These are phyloP conservation scores for Troides aeacus DNA, from an alignment of 2,888 invertebrate species.

Conservation along the genomic window DNA sequence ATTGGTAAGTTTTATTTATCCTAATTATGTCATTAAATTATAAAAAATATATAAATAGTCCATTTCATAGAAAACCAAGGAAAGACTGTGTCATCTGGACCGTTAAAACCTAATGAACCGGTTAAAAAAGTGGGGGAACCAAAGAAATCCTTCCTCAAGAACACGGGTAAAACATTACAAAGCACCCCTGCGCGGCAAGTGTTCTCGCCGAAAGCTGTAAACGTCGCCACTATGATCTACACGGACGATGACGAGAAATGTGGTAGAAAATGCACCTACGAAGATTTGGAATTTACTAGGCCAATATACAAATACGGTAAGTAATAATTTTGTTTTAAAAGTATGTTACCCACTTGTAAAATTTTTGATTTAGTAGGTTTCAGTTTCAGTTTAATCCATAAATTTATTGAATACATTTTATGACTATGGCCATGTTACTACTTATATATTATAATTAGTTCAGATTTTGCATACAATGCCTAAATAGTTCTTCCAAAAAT, in stretches of 20 bases:
- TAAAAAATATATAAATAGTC: slow-evolving; percentile 11
- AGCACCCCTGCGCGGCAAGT: slow-evolving; percentile 59
- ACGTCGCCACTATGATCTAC: slow-evolving; percentile 63
- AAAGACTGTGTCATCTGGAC: slow-evolving; percentile 55
- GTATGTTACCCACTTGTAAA: background rate
- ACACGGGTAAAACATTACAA: slow-evolving; percentile 62
- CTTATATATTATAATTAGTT: too few species aligned
- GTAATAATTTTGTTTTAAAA: slow-evolving; percentile 8
- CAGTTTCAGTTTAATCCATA: too few species aligned
- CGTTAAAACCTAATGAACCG: slow-evolving; percentile 64
- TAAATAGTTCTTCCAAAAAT: too few species aligned
- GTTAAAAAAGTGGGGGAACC: slow-evolving; percentile 54
- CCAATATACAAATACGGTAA: slow-evolving; percentile 58
- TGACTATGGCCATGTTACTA: background rate
- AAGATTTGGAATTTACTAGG: slow-evolving; percentile 63
- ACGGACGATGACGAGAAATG: slow-evolving; percentile 49
- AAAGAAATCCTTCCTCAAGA: slow-evolving; percentile 66
- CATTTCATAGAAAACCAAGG: slow-evolving; percentile 62
- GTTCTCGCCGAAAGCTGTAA: slow-evolving; percentile 59
- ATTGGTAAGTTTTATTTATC: slow-evolving; percentile 51
- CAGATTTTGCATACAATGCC: too few species aligned
- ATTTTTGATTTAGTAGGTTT: too few species aligned
- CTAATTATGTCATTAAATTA: background rate
- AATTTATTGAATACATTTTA: background rate
- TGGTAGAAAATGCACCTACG: slow-evolving; percentile 39